Evolutionary conservation across 2,888 invertebrate species (phyloP), one percentile per base, ranked within the genome.

Genomic region (Pristionchus japonicus): DNA sequence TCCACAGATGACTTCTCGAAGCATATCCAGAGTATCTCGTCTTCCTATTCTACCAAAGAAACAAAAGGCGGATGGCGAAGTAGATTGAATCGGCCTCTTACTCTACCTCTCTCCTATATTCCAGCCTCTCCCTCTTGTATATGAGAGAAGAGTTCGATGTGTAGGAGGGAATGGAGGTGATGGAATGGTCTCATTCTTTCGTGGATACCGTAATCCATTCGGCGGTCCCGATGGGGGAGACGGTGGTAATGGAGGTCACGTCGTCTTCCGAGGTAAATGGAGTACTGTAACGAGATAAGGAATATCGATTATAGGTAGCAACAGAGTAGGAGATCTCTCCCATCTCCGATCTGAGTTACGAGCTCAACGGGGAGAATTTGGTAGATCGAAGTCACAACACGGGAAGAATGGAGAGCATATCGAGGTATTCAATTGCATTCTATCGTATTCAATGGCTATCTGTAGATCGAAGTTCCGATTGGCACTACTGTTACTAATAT

Each of bases 141-240:
- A 94, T 88, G 93, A 91, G 88, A 89, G 91, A 15, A 88, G 91
- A 9, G 91, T 93, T 7, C 85, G 90, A 23, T 96, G 96, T 0
- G 94, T 96, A 0, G 99, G 96, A 0, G 99, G 99, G 0, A 96
- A 96, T 49, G 99, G 99, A 0, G 99, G 99, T 0, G 96, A 98
- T 95, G 99, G 99, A 0, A 96, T 96, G 91, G 96, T 98, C 88
- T 97, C 97, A 0, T 98, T 99, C 94, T 95, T 97, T 31, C 85
- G 88, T 57, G 88, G 96, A 15, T 97, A 96, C 96, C 96, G 96
- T 87, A 98, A 98, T 93, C 98, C 98, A 90, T 96, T 96, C 88
- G 99, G 97, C 0, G 98, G 98, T 0, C 98, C 98, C 0, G 97
- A 98, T 95, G 98, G 98, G 0, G 99, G 98, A 0, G 98, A 99